phyloP scores from a whole-genome alignment of 2,113 vertebrate genomes.

The Ophiodon elongatus region DNA sequence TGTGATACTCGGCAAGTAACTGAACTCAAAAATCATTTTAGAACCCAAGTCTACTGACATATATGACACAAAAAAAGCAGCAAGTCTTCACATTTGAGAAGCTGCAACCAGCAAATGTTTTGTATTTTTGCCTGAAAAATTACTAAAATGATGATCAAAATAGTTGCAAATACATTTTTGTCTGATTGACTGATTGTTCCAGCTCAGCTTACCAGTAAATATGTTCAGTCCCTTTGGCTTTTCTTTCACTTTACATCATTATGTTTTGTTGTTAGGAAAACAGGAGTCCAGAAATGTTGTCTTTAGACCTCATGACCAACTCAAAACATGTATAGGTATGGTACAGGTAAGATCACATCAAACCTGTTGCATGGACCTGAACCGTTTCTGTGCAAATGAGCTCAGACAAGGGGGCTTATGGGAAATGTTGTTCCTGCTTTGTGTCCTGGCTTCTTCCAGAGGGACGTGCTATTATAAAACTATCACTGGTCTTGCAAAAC shows the following conservation, averaged over 20 bases:
- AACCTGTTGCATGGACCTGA: not conserved
- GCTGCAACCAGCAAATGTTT: not conserved
- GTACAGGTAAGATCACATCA: too few species aligned
- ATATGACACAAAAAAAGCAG: not conserved
- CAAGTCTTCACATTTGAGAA: not conserved
- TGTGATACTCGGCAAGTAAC: not conserved
- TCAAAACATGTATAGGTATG: too few species aligned
- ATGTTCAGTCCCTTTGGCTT: too few species aligned
- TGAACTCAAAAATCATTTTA: not conserved
- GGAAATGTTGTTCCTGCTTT: conserved; percentile 15
- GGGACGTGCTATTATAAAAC: not conserved
- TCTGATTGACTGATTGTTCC: too few species aligned
- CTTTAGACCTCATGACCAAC: too few species aligned
- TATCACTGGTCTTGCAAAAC: conserved; percentile 20
- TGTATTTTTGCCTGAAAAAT: too few species aligned
- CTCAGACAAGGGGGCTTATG: not conserved
- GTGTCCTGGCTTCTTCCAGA: not conserved
- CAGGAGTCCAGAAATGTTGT: too few species aligned
- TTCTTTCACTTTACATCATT: too few species aligned
- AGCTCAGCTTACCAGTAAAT: too few species aligned
- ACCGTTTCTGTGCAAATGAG: not conserved
- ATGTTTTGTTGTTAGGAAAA: too few species aligned
- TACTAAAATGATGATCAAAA: too few species aligned
- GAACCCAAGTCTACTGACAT: not conserved
- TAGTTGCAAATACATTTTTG: too few species aligned